Percentiles rank a stretch among this genome's conserved stretches.
Conservation (phyloP, 2,797 vertebrate species). For the Morelia viridis region DNA sequence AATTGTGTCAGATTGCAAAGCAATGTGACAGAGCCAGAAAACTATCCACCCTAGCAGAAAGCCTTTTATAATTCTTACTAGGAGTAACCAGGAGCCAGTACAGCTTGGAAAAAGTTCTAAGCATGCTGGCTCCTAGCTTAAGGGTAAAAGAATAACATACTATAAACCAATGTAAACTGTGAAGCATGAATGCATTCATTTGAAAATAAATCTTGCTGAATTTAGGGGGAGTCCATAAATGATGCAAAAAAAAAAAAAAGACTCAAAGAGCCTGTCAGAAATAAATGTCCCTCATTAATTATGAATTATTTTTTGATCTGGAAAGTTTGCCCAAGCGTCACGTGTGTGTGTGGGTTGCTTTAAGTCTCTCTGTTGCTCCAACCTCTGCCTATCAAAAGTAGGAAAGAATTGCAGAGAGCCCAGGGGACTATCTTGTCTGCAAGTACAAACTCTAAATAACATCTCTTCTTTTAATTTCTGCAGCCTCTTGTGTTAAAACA, state of each 20-base stretch:
- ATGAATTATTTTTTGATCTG: neutral
- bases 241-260: neutral
- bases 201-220: neutral
- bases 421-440: neutral
- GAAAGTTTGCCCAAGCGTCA: neutral
- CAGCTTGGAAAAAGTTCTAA: neutral
- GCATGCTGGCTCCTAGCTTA: neutral
- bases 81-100: neutral
- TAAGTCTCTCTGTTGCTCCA: neutral
- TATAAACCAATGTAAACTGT: neutral
- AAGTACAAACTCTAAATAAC: neutral
- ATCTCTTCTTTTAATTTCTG: slow-evolving; percentile 20
- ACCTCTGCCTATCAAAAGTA: neutral
- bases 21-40: neutral
- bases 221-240: neutral
- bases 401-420: slow-evolving; percentile 2
- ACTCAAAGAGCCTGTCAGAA: neutral
- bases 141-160: neutral
- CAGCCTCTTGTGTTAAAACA: neutral
- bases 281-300: neutral
- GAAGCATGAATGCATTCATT: neutral
- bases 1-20: neutral
- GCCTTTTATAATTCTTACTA: neutral
- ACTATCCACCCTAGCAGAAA: neutral
- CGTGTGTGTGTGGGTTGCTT: neutral